Percentiles rank a stretch among this genome's conserved stretches.
Conservation (phyloP, 2,888 invertebrate species). For the Mamestra brassicae region DNA sequence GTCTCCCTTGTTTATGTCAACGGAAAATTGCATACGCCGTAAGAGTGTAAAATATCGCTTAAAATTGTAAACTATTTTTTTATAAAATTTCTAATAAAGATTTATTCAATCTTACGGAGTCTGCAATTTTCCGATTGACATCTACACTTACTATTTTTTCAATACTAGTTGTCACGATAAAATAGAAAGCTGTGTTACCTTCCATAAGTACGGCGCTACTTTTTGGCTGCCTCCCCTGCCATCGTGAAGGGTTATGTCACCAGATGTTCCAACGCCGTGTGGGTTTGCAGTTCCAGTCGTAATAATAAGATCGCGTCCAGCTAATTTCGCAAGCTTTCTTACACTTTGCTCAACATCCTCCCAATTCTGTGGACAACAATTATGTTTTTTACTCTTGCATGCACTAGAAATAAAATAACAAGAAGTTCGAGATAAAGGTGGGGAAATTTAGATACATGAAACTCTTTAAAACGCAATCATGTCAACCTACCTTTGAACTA, state of each 20-base stretch:
- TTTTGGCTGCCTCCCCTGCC: constrained; percentile 52
- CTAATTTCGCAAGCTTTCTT: constrained; percentile 65
- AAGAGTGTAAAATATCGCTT: too few species aligned
- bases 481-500: constrained; percentile 68
- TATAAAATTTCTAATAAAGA: too few species aligned
- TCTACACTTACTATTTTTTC: neutral
- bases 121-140: too few species aligned
- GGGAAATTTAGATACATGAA: neutral
- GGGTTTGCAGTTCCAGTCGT: constrained; percentile 72
- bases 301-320: constrained; percentile 64
- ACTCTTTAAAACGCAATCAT: neutral
- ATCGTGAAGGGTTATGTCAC: constrained; percentile 53
- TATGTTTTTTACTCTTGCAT: neutral
- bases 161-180: neutral
- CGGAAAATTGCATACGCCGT: too few species aligned
- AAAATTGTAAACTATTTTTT: too few species aligned
- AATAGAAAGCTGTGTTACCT: constrained; percentile 68
- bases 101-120: too few species aligned
- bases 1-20: neutral
- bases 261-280: constrained; percentile 11
- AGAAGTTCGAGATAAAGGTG: neutral
- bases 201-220: constrained; percentile 78
- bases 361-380: constrained; percentile 74
- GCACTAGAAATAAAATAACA: neutral
- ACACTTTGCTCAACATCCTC: constrained; percentile 74